phyloP scores from a whole-genome alignment of 2,888 invertebrate species.

The Cephus pygmeus region DNA sequence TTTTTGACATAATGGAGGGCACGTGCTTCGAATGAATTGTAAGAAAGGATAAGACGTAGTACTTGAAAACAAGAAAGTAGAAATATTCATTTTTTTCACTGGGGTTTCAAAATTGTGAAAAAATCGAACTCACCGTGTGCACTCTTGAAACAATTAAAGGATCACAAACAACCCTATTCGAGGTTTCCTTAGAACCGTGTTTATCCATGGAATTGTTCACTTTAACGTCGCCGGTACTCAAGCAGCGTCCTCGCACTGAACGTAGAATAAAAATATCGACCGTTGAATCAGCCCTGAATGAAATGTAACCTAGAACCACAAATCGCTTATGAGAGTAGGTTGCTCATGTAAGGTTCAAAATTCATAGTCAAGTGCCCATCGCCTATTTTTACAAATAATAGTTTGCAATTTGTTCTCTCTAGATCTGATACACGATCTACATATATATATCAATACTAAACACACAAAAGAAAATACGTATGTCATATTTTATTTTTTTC shows the following conservation, averaged over 20 bases:
- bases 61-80: not conserved
- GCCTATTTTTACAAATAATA: too few relatives aligned
- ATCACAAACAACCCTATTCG: not conserved
- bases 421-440: too few relatives aligned
- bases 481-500: too few relatives aligned
- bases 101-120: not conserved
- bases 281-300: not conserved
- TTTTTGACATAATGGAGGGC: not conserved
- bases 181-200: not conserved
- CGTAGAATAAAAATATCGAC: not conserved
- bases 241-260: not conserved
- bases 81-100: not conserved
- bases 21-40: not conserved
- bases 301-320: not conserved
- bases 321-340: not conserved
- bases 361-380: too few relatives aligned
- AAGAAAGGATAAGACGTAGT: not conserved
- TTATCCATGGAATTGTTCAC: not conserved
- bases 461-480: too few relatives aligned
- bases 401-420: too few relatives aligned
- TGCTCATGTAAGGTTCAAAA: not conserved
- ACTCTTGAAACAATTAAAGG: not conserved
- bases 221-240: not conserved
- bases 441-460: too few relatives aligned
- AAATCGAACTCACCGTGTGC: not conserved